Base-by-base conservation (phyloP, 2,797 vertebrate species). In the Antrozous pallidus region DNA sequence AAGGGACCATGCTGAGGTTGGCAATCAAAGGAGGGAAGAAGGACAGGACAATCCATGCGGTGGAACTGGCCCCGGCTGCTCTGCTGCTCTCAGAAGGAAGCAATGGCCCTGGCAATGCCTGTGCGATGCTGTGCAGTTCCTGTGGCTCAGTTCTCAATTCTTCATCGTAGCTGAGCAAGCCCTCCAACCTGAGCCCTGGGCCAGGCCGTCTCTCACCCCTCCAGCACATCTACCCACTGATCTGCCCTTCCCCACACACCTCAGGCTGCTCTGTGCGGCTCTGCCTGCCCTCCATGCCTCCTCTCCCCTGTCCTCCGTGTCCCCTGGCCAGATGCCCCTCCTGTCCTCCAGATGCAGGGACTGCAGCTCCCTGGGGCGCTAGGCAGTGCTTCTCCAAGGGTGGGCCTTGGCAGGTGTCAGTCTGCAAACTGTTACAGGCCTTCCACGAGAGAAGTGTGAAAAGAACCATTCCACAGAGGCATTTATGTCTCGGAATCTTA, bases 181-280 rank as follows among this genome's bases (percentile, higher is more conserved):
- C 69, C 63, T 42, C 28, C 14, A 2, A 9, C 22, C 4, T 3
- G 6, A 26, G n/a, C 70, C 83, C 18, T 5, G 0, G 11, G 16
- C 40, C 28, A 17, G 6, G 8, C 31, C 9, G 1, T 67, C 28
- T 22, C 31, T 58, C 45, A 6, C 17, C 8, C n/a, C 40, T 16
- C 18, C 31, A 78, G 73, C 6, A 33, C 61, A 5, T 20, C 49
- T 6, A 11, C 18, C 16, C 45, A 20, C 2, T n/a, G 0, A 2
- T 6, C 42, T 7, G 26, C 28, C 3, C 1, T 42, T 70, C 56
- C 65, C 42, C n/a, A n/a, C 65, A 40, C 9, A 10, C 0, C 4
- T 1, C 47, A 31, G 24, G 6, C 0, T 20, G 40, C 79, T 56
- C 20, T 17, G 0, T 3, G 0, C 1, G 10, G 58, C 80, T 73